Percentiles rank a stretch among this genome's conserved stretches.
These are phyloP conservation scores for Oostethus manadensis DNA, from an alignment of 2,113 vertebrate genomes.

Conservation along the genomic window DNA sequence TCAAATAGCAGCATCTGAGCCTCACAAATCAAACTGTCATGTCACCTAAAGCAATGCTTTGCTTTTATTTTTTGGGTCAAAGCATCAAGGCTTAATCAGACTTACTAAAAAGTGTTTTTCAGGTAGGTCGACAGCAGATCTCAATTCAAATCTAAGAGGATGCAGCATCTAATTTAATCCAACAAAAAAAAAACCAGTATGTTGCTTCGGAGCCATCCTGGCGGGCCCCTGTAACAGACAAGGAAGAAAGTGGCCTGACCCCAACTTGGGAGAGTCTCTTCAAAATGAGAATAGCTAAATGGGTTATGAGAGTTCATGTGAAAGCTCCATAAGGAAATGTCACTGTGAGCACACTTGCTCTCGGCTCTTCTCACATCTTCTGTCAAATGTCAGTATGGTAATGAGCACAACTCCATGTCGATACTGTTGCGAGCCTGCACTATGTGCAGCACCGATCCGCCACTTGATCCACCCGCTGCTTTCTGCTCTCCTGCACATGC, in stretches of 20 bases:
- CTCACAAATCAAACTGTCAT: no score
- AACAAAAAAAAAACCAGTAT: background rate
- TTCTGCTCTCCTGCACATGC: constrained; percentile 21
- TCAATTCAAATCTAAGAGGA: no score
- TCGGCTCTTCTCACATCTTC: constrained; percentile 22
- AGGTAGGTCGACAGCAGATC: no score
- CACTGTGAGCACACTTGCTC: constrained; percentile 38
- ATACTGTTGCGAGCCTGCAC: constrained; percentile 9
- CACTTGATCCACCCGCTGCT: background rate
- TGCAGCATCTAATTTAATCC: no score
- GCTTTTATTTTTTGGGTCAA: no score
- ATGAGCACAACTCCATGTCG: constrained; percentile 34
- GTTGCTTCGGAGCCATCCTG: constrained; percentile 27
- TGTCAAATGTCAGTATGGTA: constrained; percentile 54
- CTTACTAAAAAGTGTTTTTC: no score
- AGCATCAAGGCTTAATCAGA: no score
- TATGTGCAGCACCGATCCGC: background rate
- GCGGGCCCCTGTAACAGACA: constrained; percentile 30
- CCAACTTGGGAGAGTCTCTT: constrained; percentile 10
- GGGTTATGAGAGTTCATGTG: constrained; percentile 39
- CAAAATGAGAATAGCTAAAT: constrained; percentile 44
- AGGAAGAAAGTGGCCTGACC: constrained; percentile 39
- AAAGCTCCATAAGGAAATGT: constrained; percentile 41
- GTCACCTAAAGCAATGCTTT: no score
- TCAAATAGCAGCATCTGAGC: no score